These are phyloP conservation scores for Dugesia japonica DNA, from an alignment of 2,888 invertebrate species.

Conservation along the genomic window DNA sequence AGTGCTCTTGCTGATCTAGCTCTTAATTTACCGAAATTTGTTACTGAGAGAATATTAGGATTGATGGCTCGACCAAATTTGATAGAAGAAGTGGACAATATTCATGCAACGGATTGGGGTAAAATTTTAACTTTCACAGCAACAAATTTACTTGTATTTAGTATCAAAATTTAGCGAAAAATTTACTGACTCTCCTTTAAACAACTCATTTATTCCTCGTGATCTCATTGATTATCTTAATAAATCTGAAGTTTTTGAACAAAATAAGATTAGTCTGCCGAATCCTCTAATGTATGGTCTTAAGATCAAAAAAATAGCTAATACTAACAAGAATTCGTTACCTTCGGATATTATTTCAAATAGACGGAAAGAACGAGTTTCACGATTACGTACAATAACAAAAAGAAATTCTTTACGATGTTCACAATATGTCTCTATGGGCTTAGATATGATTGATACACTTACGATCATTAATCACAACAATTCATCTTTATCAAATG, in stretches of 20 bases:
- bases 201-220: neutral
- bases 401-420: neutral
- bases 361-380: neutral
- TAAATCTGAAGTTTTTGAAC: neutral
- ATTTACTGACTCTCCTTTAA: neutral
- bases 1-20: conserved; percentile 54
- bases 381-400: neutral
- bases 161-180: conserved; percentile 7
- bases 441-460: neutral
- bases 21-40: conserved; percentile 61
- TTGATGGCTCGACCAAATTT: conserved; percentile 55
- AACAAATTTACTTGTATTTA: neutral
- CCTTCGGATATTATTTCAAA: neutral
- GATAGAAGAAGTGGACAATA: conserved; percentile 28
- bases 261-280: neutral
- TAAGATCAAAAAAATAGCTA: neutral
- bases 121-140: no score
- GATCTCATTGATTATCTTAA: conserved; percentile 9
- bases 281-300: neutral
- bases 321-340: neutral
- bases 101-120: neutral
- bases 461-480: neutral
- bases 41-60: conserved; percentile 63
- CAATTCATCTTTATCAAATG: neutral
- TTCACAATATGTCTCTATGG: neutral